Percentiles rank a stretch among this genome's conserved stretches.
Evolutionary conservation across 2,113 vertebrate species (phyloP).

Genomic region (Poeciliopsis occidentalis): DNA sequence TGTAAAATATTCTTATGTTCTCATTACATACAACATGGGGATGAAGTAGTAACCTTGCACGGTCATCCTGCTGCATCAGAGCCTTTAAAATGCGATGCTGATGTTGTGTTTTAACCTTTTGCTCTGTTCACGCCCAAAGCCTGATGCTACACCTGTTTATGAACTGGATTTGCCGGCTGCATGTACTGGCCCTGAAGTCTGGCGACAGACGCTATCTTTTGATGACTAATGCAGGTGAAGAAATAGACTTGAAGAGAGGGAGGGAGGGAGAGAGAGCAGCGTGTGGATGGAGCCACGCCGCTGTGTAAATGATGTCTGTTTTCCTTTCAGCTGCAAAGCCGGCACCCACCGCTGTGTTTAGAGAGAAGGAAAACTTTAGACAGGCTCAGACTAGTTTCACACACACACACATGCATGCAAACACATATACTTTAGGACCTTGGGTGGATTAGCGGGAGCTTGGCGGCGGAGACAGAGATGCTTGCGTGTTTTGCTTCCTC

Average conservation of each 20-base stretch:
- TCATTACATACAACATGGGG: conserved; percentile 11
- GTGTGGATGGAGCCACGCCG: conserved; percentile 50
- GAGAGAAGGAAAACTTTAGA: conserved; percentile 67
- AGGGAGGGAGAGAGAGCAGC: conserved; percentile 20
- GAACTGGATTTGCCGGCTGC: conserved; percentile 27
- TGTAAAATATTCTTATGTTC: not conserved
- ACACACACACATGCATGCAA: conserved; percentile 32
- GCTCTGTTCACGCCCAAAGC: conserved; percentile 62
- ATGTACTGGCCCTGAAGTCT: conserved; percentile 33
- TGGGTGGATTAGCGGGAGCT: conserved; percentile 76
- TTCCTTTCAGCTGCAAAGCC: conserved; percentile 65
- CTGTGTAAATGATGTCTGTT: conserved; percentile 70
- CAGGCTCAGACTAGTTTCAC: conserved; percentile 56
- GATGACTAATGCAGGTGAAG: conserved; percentile 85
- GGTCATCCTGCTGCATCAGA: conserved; percentile 53
- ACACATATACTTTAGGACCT: conserved; percentile 71
- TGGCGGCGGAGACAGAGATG: conserved; percentile 69
- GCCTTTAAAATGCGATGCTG: conserved; percentile 62
- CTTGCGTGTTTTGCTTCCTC: conserved; percentile 55
- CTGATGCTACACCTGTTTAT: conserved; percentile 45
- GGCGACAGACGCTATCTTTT: conserved; percentile 66
- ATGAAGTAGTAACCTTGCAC: conserved; percentile 16
- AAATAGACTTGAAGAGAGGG: conserved; percentile 45
- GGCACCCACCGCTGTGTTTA: conserved; percentile 57
- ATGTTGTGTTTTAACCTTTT: conserved; percentile 69